Evolutionary conservation across 2,797 vertebrate genomes (phyloP).

Genomic region (Parauchenoglanis punctatus): DNA sequence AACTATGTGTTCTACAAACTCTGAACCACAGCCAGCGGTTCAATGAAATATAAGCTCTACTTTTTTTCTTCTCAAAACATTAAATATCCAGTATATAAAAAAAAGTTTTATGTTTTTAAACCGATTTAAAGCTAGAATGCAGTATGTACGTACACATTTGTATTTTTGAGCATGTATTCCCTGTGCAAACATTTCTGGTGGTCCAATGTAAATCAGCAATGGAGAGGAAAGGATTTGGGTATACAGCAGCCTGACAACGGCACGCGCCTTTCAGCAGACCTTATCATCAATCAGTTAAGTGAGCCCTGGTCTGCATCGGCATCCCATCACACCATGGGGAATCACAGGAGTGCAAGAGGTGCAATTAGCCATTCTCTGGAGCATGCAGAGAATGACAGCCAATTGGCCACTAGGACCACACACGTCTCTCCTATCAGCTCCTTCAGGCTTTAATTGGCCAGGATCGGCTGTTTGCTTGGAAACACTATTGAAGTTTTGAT

Average conservation of each 20-base stretch:
- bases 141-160: not conserved
- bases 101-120: not conserved
- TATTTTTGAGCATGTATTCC: not conserved
- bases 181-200: not conserved
- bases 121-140: not conserved
- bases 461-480: constrained; percentile 71
- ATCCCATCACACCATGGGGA: constrained; percentile 70
- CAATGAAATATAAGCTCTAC: not conserved
- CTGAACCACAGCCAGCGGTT: not conserved
- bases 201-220: constrained; percentile 2
- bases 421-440: constrained; percentile 66
- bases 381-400: constrained; percentile 71
- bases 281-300: constrained; percentile 71
- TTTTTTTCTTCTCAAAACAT: not conserved
- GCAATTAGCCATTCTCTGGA: constrained; percentile 78
- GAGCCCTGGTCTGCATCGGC: constrained; percentile 71
- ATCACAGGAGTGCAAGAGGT: constrained; percentile 70
- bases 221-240: constrained; percentile 22
- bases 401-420: constrained; percentile 66
- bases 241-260: constrained; percentile 35
- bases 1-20: not conserved
- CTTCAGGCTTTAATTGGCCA: constrained; percentile 74
- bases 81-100: not conserved
- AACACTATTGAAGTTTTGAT: constrained; percentile 67
- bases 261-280: constrained; percentile 67